Conservation (phyloP, 30 jellyfish, hydroid and myxozoan genomes). For the Aurelia aurita complex sp. Pacific region DNA sequence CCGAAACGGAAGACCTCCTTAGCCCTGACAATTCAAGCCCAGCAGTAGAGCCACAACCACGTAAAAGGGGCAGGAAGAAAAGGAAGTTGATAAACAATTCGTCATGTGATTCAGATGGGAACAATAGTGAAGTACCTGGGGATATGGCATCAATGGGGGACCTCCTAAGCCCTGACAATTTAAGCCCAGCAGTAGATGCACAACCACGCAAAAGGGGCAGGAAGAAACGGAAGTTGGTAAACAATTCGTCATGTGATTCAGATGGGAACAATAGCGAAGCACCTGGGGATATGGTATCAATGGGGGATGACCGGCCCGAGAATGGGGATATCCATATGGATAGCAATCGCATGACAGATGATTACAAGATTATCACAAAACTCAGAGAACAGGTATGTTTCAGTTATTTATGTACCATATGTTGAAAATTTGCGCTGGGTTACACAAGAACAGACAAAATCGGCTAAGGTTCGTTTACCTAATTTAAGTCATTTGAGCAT, state of each 20-base stretch:
- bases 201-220: conserved; percentile 40
- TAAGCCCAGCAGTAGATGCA: conserved; percentile 25
- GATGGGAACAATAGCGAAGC: conserved; percentile 55
- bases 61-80: conserved; percentile 45
- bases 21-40: neutral
- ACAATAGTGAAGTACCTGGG: conserved; percentile 42
- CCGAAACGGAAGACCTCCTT: no score
- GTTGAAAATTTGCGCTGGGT: no score
- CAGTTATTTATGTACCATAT: no score
- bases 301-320: conserved; percentile 31
- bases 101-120: conserved; percentile 52
- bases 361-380: conserved; percentile 82
- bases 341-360: conserved; percentile 92
- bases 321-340: conserved; percentile 75
- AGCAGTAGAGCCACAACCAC: conserved; percentile 33
- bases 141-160: conserved; percentile 37
- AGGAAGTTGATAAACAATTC: conserved; percentile 41
- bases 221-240: conserved; percentile 56
- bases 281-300: conserved; percentile 39
- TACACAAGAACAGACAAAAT: no score
- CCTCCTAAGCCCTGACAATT: no score
- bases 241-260: conserved; percentile 40
- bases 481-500: no score
- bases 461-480: no score
- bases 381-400: conserved; percentile 65